Percentiles rank a stretch among this genome's conserved stretches.
Evolutionary conservation across 2,797 vertebrate species (phyloP).

Genomic region (Eulemur mongoz): DNA sequence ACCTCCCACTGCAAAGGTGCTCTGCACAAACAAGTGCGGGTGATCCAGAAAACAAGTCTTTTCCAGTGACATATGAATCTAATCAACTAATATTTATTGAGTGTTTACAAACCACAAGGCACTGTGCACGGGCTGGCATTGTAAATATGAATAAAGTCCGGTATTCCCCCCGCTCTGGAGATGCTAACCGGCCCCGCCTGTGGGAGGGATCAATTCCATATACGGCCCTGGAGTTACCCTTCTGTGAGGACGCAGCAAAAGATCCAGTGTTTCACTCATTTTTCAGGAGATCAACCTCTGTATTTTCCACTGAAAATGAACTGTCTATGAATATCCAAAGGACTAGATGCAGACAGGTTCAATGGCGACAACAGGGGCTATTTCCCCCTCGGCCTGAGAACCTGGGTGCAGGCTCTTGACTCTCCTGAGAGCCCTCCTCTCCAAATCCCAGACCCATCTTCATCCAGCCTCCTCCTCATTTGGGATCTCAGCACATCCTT

Average conservation of each 20-base stretch:
- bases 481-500: not conserved
- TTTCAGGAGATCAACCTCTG: not conserved
- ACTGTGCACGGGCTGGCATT: not conserved
- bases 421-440: not conserved
- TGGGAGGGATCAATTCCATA: accelerated
- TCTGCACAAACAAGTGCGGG: not conserved
- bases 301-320: not conserved
- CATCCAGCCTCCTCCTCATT: no score
- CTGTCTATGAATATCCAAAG: not conserved
- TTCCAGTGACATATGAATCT: accelerated
- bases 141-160: no score
- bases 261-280: not conserved
- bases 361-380: accelerated
- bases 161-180: not conserved
- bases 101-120: not conserved
- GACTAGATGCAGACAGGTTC: not conserved
- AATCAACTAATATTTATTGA: accelerated
- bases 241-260: not conserved
- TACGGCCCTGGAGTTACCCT: accelerated
- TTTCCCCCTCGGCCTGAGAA: not conserved
- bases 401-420: not conserved
- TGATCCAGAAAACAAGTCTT: not conserved
- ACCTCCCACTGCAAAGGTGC: not conserved
- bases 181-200: accelerated
- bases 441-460: not conserved